These are phyloP conservation scores for Chalcosyrphus nemorum DNA, from an alignment of 2,888 invertebrate species.

Conservation along the genomic window DNA sequence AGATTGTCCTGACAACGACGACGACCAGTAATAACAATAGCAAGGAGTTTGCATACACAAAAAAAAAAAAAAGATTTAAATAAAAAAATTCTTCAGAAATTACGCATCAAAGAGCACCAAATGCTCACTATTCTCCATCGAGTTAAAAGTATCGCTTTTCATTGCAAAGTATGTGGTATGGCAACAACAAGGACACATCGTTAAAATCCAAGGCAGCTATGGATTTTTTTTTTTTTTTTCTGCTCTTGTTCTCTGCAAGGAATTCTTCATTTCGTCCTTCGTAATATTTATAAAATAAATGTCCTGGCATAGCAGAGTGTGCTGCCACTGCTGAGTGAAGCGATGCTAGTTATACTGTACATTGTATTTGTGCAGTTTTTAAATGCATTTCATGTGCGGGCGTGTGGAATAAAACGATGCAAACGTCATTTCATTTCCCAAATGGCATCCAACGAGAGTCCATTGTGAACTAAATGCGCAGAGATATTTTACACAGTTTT, in stretches of 20 bases:
- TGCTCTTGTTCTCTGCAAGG: too few relatives aligned
- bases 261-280: neutral
- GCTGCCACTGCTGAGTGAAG: too few relatives aligned
- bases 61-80: neutral
- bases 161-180: neutral
- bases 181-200: conserved; percentile 6
- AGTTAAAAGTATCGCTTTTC: conserved; percentile 10
- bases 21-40: neutral
- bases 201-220: neutral
- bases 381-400: neutral
- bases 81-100: conserved; percentile 9
- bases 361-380: neutral
- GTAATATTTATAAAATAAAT: neutral
- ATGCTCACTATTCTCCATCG: neutral
- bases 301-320: neutral
- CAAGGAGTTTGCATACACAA: neutral
- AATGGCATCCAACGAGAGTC: neutral
- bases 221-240: neutral
- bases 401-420: neutral
- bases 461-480: neutral
- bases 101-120: neutral
- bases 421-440: neutral
- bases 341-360: neutral
- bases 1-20: neutral
- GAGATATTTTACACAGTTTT: neutral